Evolutionary conservation across 2,113 vertebrate genomes (phyloP).

Genomic region (Prunella fulvescens): DNA sequence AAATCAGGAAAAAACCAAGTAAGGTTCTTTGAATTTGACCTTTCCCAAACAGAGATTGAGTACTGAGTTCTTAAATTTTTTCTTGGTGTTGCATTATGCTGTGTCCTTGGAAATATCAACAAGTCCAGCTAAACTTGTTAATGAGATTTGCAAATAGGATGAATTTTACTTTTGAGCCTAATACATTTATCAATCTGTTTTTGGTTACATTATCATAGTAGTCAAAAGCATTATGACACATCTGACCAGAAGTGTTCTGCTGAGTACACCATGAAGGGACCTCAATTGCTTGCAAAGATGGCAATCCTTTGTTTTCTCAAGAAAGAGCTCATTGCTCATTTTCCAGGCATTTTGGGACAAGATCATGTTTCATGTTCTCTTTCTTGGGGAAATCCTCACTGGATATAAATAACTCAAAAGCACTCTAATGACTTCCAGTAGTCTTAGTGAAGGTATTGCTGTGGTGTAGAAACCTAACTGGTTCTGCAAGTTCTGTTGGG

Average conservation of each 20-base stretch:
- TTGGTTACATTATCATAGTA: neutral
- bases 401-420: conserved; percentile 8
- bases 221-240: neutral
- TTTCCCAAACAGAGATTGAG: neutral
- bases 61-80: neutral
- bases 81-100: neutral
- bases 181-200: neutral
- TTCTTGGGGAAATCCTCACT: conserved; percentile 26
- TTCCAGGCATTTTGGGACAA: neutral
- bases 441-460: neutral
- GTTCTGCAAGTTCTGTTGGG: neutral
- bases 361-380: neutral
- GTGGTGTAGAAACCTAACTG: neutral
- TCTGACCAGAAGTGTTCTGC: neutral
- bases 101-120: neutral
- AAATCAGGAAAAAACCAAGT: neutral
- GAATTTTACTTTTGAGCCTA: neutral
- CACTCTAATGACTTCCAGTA: conserved; percentile 10
- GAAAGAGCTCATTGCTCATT: neutral
- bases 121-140: neutral
- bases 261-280: neutral
- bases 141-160: neutral
- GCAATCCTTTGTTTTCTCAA: neutral
- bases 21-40: neutral
- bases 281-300: neutral